Evolutionary conservation across 2,113 vertebrate genomes (phyloP), one percentile per base, ranked within the genome.

Genomic region (Prunella fulvescens): DNA sequence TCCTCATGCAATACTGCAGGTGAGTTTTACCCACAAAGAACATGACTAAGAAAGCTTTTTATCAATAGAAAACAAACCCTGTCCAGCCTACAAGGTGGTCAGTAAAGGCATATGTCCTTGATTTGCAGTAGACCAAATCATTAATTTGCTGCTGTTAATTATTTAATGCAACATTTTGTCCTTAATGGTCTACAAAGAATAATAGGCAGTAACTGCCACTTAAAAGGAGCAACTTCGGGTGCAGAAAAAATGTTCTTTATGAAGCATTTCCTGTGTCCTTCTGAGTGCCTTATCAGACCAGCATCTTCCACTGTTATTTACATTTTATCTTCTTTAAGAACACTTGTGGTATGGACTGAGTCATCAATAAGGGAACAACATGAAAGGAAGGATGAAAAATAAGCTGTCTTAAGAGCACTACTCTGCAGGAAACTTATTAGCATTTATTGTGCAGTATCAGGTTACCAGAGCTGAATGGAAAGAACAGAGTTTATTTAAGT

Each of bases 351-450:
- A 96, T 69, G 67, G 92, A 95, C 93, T 93, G 95, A 96, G 93
- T 95, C 90, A 97, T 96, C 96, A 97, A 95, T 96, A 97, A 97
- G 87, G 89, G 91, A 88, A 91, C 88, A 96, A 97, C 97, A 98
- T 98, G 97, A 98, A 98, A 98, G 97, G 91, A 95, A 53, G 93
- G 93, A 94, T 96, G 96, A 98, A 97, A 97, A 97, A 97, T 97
- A 95, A 97, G 96, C 97, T 97, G 96, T 96, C 97, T 95, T 96
- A 97, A 97, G 96, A 97, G 96, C 94, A 95, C 91, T 94, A 92
- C 96, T 89, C 91, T 88, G 95, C 97, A 97, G 97, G 97, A 97
- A 98, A 96, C 96, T 96, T 97, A 98, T 97, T 98, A 98, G 96
- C 97, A 98, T 98, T 98, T 98, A 97, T 98, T 97, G 97, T 96